These are phyloP conservation scores for Melanerpes aurifrons DNA, from an alignment of 2,113 vertebrate genomes.

Conservation along the genomic window DNA sequence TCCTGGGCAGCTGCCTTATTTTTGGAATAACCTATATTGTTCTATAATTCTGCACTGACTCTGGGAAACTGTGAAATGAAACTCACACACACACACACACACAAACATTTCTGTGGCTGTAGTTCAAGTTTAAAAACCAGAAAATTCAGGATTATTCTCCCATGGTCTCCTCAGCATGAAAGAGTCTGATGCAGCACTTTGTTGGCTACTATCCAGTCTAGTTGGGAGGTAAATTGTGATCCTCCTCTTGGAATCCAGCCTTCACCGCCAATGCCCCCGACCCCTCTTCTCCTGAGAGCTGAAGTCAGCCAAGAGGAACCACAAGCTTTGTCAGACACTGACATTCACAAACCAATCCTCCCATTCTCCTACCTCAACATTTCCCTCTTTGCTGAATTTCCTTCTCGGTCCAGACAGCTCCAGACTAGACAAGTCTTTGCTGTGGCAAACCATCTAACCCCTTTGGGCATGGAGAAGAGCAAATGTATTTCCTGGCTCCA, in stretches of 20 bases:
- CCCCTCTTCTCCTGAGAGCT: constrained; percentile 19
- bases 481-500: constrained; percentile 20
- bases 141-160: constrained; percentile 30
- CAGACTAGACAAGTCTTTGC: constrained; percentile 44
- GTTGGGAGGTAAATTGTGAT: constrained; percentile 56
- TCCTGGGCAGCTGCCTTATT: not conserved
- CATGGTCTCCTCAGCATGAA: constrained; percentile 19
- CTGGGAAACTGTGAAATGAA: constrained; percentile 39
- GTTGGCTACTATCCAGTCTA: constrained; percentile 47
- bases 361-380: not conserved
- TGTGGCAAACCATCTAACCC: constrained; percentile 14
- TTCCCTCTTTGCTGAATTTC: constrained; percentile 18
- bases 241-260: constrained; percentile 38
- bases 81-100: not conserved
- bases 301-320: constrained; percentile 55
- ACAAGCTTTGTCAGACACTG: constrained; percentile 5
- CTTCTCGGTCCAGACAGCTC: constrained; percentile 3
- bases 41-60: not conserved
- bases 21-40: not conserved
- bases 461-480: not conserved
- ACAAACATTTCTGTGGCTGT: not conserved
- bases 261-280: not conserved
- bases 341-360: constrained; percentile 13
- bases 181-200: not conserved
- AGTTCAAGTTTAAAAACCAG: constrained; percentile 15